These are phyloP conservation scores for Idaea aversata DNA, from an alignment of 2,888 invertebrate genomes.

Conservation along the genomic window DNA sequence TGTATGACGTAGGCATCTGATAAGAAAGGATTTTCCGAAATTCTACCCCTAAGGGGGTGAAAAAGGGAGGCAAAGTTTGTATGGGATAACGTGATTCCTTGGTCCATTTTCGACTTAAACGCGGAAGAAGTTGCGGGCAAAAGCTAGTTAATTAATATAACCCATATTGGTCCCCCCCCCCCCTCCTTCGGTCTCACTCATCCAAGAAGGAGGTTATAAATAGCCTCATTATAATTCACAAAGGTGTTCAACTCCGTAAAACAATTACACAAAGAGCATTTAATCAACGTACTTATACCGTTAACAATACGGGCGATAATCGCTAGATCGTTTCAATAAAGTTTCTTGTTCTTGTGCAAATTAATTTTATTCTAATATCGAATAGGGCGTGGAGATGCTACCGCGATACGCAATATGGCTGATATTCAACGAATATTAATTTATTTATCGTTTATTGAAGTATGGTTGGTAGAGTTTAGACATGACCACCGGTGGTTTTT, in stretches of 20 bases:
- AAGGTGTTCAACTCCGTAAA: not conserved
- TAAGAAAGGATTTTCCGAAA: too few species aligned
- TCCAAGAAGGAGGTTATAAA: not conserved
- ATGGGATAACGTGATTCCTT: too few species aligned
- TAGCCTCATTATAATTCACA: not conserved
- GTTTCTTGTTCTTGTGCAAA: slow-evolving; percentile 38
- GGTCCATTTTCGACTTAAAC: too few species aligned
- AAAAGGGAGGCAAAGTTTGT: too few species aligned
- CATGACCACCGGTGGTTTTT: not conserved
- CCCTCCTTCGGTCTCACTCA: not conserved
- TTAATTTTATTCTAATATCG: slow-evolving; percentile 53
- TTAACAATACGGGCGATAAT: slow-evolving; percentile 32
- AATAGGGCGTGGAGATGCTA: slow-evolving; percentile 58
- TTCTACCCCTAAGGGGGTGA: too few species aligned
- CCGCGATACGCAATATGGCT: slow-evolving; percentile 62
- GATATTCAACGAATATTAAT: slow-evolving; percentile 53
- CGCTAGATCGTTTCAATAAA: slow-evolving; percentile 29
- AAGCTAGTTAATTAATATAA: not conserved
- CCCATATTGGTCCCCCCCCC: not conserved
- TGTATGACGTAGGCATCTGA: too few species aligned
- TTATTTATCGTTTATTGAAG: slow-evolving; percentile 57
- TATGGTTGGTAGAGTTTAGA: not conserved
- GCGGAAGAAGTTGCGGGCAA: too few species aligned
- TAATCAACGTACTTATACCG: slow-evolving; percentile 10
- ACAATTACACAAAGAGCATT: not conserved